Evolutionary conservation across 2,113 vertebrate genomes (phyloP), one percentile per base, ranked within the genome.

Genomic region (Pituophis catenifer): DNA sequence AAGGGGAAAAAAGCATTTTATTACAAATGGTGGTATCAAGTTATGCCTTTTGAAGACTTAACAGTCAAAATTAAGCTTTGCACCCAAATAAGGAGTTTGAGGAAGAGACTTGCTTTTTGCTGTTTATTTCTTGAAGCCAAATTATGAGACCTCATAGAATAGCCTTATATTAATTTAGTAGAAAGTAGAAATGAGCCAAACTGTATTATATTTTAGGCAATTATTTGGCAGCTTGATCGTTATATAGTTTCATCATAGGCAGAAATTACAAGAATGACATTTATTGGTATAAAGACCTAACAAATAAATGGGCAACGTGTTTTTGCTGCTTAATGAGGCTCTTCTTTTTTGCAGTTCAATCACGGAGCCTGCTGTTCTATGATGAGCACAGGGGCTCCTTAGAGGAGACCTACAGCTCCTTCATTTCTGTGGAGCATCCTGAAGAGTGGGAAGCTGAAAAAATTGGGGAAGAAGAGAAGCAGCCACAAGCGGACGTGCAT

Each of bases 351-450:
- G 48, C 96, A 99, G 99, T 99, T 97, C 99, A 99, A 12, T 99
- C 99, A 91, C 98, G 99, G 94, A 99, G 98, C 97, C 98, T 99
- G 93, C 98, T 99, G 97, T 99, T 99, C 98, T 99, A 99, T 54
- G 98, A 99, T 2, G 99, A 99, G 92, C 98, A 97, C 50, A 95
- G 98, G 91, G 95, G 98, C 94, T 98, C 98, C 0, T 96, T 98
- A 97, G 99, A 99, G 97, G 98, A 99, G 89, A 96, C 97, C 94
- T 98, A 96, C 92, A 95, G 97, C 38, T 95, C 98, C 93, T 96
- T 98, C 95, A 96, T 98, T 95, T 97, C 98, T 3, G 94, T 98
- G 96, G 98, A 99, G 93, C 97, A 97, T 95, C 97, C 98, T 8
- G 98, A 98, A 85, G 96, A 97, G 44, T 98, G 98, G 98, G 98